phyloP scores from a whole-genome alignment of 1,140 invertebrate genomes.

The Holcopasites calliopsidis region DNA sequence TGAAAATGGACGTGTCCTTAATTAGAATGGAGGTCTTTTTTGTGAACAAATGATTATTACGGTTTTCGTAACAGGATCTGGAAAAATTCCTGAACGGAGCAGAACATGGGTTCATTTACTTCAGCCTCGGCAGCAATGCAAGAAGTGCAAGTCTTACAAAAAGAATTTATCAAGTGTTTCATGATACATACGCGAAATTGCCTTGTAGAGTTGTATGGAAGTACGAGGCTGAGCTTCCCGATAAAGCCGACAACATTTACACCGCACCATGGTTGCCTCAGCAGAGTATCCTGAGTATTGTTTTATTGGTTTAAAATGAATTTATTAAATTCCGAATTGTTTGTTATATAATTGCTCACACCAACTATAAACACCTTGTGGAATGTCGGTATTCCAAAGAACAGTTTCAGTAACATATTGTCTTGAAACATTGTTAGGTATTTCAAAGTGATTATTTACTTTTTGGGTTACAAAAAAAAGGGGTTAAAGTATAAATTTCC shows the following conservation, averaged over 20 bases:
- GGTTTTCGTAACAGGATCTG: constrained; percentile 71
- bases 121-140: constrained; percentile 80
- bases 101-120: constrained; percentile 81
- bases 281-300: constrained; percentile 71
- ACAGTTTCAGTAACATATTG: no score
- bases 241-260: constrained; percentile 67
- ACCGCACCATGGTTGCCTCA: constrained; percentile 75
- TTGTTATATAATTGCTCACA: constrained; percentile 19
- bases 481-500: no score
- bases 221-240: constrained; percentile 24
- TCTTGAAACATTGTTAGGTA: no score
- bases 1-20: no score
- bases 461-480: no score
- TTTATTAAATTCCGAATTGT: not conserved
- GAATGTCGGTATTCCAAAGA: no score
- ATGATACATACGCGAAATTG: constrained; percentile 77
- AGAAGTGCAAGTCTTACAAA: constrained; percentile 64
- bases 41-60: no score
- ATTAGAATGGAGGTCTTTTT: no score
- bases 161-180: constrained; percentile 66
- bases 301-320: not conserved
- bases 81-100: constrained; percentile 75
- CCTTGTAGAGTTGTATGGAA: constrained; percentile 69
- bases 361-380: no score
- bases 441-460: no score